These are phyloP conservation scores for Nomada fucata DNA, from an alignment of 2,888 invertebrate genomes.

Conservation along the genomic window DNA sequence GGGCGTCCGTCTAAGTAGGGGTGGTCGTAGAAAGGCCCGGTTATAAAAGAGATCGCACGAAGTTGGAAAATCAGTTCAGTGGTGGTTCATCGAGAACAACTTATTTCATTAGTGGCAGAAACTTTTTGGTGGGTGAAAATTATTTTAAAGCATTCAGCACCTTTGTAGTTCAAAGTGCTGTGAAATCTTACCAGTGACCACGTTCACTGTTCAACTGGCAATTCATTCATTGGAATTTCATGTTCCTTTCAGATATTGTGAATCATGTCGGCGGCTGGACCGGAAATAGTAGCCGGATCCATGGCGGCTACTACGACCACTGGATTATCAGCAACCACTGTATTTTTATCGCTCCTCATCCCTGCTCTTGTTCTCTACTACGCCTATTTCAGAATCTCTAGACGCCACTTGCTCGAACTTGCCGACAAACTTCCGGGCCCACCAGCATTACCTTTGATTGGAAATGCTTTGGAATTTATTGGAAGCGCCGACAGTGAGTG, in stretches of 20 bases:
- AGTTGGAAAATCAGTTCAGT: slow-evolving; percentile 76
- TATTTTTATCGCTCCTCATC: slow-evolving; percentile 90
- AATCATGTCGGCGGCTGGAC: slow-evolving; percentile 81
- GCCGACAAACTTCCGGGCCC: slow-evolving; percentile 91
- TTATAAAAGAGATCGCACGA: slow-evolving; percentile 79
- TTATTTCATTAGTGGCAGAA: slow-evolving; percentile 53
- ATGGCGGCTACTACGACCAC: slow-evolving; percentile 82
- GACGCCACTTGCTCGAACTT: slow-evolving; percentile 89
- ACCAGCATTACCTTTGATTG: slow-evolving; percentile 89
- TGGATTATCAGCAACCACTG: slow-evolving; percentile 87
- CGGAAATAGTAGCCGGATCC: slow-evolving; percentile 80
- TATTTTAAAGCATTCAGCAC: background rate
- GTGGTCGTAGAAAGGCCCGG: slow-evolving; percentile 61
- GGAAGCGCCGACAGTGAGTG: slow-evolving; percentile 90
- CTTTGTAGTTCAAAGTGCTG: slow-evolving; percentile 12
- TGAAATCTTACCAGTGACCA: slow-evolving; percentile 5
- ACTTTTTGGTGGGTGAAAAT: slow-evolving; percentile 70
- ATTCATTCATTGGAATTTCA: too few species aligned
- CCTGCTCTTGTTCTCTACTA: slow-evolving; percentile 90
- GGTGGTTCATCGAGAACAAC: slow-evolving; percentile 77
- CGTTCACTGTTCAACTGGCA: background rate
- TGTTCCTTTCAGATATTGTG: slow-evolving; percentile 45
- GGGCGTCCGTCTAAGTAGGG: slow-evolving; percentile 50
- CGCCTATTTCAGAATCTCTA: slow-evolving; percentile 90
- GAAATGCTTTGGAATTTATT: slow-evolving; percentile 90